Base-by-base conservation (phyloP, 1,140 invertebrate species). In the Papilio xuthus region DNA sequence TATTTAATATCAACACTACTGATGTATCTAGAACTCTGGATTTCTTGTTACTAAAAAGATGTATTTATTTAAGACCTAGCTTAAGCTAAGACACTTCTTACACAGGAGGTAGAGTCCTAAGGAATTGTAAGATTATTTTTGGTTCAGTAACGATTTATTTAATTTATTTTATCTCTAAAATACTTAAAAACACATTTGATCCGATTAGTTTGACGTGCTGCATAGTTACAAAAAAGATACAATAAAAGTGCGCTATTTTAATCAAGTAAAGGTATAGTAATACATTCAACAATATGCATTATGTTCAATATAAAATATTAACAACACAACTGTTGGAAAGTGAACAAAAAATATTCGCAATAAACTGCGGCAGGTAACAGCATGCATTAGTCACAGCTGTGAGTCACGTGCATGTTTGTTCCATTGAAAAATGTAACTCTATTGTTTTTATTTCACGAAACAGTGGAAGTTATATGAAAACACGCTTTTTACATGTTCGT, bases 321-420 rank as follows among this genome's bases (percentile, higher is more conserved):
- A 10, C 60, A 63, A 26, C 60, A 63, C 56, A 67, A 67, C 60
- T 28, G 60, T 67, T 67, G 60, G 60, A 67, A 67, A 67, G 60
- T 18, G 60, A 28, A 72, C 20, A 73, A 44, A 26, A 73, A 73
- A 72, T 41, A 73, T 20, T 71, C n/a, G 41, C 37, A 71, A 71
- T 71, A 71, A 73, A 41, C 37, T 47, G 37, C 71, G 42, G 71
- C 41, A 44, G 71, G 71, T 73, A 73, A 73, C 71, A 50, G 71
- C 71, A 26, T 42, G 42, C 71, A 73, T 73, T 73, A 44, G 42
- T 73, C 71, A 73, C 41, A 23, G 37, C 41, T 44, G 10, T 44
- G 41, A 73, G n/a, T 42, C 71, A 42, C 71, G 71, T 73, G n/a
- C 9, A n/a, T 42, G 37, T 73, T 73, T 47, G 41, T 73, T 73